Conservation (phyloP, 2,113 vertebrate species). For the Peucedramus taeniatus region DNA sequence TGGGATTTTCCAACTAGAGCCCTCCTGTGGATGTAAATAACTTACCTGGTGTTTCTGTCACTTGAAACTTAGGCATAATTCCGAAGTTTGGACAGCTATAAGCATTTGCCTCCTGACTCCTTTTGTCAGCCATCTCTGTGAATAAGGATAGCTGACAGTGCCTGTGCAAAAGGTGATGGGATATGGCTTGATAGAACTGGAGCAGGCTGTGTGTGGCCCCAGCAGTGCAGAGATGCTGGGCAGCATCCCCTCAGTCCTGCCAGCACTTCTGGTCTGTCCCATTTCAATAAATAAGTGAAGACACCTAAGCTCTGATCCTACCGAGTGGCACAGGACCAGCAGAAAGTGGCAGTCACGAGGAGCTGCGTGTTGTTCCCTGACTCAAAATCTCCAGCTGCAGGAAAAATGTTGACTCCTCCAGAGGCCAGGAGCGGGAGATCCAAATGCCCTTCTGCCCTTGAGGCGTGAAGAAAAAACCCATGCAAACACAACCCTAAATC, state of each 20-base stretch:
- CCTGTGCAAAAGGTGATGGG: neutral
- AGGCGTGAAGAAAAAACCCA: neutral
- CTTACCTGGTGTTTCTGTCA: neutral
- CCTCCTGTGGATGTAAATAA: neutral
- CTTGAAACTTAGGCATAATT: neutral
- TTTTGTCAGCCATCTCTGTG: neutral
- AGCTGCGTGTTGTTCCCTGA: neutral
- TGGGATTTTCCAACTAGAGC: neutral
- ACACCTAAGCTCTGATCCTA: neutral
- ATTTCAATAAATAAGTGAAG: neutral
- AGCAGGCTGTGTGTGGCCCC: neutral
- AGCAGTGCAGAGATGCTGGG: neutral
- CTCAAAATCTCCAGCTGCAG: slow-evolving; percentile 13
- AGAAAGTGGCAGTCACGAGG: slow-evolving; percentile 8
- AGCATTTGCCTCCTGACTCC: neutral
- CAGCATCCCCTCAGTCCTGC: neutral
- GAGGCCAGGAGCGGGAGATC: neutral
- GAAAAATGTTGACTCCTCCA: neutral
- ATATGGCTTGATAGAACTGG: slow-evolving; percentile 22
- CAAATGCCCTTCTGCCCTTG: neutral
- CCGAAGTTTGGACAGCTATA: neutral
- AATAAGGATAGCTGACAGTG: slow-evolving; percentile 1
- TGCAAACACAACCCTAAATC: neutral
- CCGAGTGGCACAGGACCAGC: neutral
- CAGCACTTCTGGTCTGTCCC: neutral